phyloP scores from a whole-genome alignment of 1,140 invertebrate species.

The Drosophila bifasciata region DNA sequence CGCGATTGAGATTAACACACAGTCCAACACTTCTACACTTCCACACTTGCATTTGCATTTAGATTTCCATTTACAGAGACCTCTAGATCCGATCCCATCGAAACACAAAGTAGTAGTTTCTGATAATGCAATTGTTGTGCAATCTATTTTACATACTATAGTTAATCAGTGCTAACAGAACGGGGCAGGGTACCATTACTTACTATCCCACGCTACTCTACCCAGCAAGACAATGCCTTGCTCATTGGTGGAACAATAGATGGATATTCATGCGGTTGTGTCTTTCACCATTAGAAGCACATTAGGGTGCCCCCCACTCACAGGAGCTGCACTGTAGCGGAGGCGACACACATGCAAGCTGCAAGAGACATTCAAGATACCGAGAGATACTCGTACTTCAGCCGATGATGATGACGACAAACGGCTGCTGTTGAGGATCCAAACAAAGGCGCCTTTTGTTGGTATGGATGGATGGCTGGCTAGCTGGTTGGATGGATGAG shows the following conservation, averaged over 20 bases:
- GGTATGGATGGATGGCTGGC: slow-evolving; percentile 28
- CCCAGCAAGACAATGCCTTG: slow-evolving; percentile 25
- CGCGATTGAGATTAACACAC: slow-evolving; percentile 54
- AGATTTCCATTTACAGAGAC: too few relatives aligned
- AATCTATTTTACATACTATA: slow-evolving; percentile 31
- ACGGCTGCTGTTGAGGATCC: slow-evolving; percentile 43
- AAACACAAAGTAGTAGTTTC: slow-evolving; percentile 32
- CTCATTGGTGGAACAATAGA: slow-evolving; percentile 52
- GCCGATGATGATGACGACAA: slow-evolving; percentile 3
- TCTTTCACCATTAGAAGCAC: slow-evolving; percentile 56
- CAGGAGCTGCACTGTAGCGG: slow-evolving; percentile 55
- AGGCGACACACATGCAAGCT: slow-evolving; percentile 26
- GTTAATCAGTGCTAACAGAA: slow-evolving; percentile 6
- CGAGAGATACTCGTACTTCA: slow-evolving; percentile 37
- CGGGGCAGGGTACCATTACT: neutral
- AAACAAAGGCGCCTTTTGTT: slow-evolving; percentile 58
- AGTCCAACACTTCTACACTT: slow-evolving; percentile 2
- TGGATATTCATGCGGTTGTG: slow-evolving; percentile 54
- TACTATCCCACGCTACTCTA: slow-evolving; percentile 25
- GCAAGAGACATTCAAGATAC: slow-evolving; percentile 22
- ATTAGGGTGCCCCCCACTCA: slow-evolving; percentile 67
- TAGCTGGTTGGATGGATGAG: slow-evolving; percentile 32
- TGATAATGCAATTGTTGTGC: slow-evolving; percentile 58
- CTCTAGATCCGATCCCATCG: too few relatives aligned
- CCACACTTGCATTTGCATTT: too few relatives aligned